Evolutionary conservation across 2,113 vertebrate genomes (phyloP).

Genomic region (Ochotona curzoniae): DNA sequence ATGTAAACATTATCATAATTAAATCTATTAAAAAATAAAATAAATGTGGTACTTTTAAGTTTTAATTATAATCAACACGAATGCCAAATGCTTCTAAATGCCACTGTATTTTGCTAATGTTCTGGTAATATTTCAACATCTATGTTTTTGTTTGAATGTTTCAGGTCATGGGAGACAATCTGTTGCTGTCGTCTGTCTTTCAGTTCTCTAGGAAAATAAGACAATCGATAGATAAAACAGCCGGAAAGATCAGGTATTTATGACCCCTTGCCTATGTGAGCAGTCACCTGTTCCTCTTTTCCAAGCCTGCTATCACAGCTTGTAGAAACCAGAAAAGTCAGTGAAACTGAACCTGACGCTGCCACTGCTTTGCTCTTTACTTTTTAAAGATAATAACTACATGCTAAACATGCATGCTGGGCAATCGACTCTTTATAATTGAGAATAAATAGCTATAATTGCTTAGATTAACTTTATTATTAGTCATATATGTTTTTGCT

Average conservation of each 20-base stretch:
- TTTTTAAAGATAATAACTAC: neutral
- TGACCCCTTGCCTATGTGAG: neutral
- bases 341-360: neutral
- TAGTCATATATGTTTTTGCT: neutral
- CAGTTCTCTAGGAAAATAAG: constrained; percentile 97
- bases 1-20: too few relatives aligned
- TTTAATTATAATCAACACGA: constrained; percentile 19
- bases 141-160: constrained; percentile 60
- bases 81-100: neutral
- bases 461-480: neutral
- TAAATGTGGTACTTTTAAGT: neutral
- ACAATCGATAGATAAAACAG: constrained; percentile 96
- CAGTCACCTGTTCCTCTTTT: neutral
- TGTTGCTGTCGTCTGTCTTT: constrained; percentile 95
- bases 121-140: neutral
- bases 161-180: constrained; percentile 96
- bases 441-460: neutral
- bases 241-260: constrained; percentile 96
- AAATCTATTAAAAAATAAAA: too few relatives aligned
- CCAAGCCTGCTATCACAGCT: neutral
- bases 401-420: neutral
- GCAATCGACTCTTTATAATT: neutral
- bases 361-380: neutral
- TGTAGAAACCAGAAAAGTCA: neutral
- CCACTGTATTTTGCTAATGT: neutral